Base-by-base conservation (phyloP, 2,113 vertebrate species). In the Paramisgurnus dabryanus region DNA sequence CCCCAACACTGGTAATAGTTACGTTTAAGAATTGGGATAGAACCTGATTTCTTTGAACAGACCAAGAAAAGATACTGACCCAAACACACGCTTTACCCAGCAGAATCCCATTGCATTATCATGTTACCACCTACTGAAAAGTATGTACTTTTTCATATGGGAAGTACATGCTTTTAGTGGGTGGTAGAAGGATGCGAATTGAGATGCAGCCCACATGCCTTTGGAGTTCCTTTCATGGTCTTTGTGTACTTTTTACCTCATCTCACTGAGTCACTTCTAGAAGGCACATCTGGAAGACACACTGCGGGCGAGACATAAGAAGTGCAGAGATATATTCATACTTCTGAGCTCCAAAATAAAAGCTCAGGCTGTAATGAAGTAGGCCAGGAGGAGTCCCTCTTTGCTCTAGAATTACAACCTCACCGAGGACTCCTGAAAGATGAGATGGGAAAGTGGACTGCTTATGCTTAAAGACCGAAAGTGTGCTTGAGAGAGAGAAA, bases 381-480 rank as follows among this genome's bases (percentile, higher is more conserved):
- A 73, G 80, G 77, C 76, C 70, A 78, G 73, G 57, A 78, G 73
- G 57, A 69, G 64, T 70, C 60, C 72, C 61, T 74, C 67, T 77
- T 66, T 74, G 81, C 82, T 85, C 49, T 55, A 79, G 75, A 81
- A 87, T 90, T 91, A 88, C 73, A 67, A 50, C 86, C 85, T 87
- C 83, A 84, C 83, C 79, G 87, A 90, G 88, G 87, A 64, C 86
- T 83, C 87, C 90, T 90, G 90, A 82, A 90, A 89, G 86, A 89
- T 89, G 87, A 88, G 87, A 92, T 77, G 86, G 88, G 85, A 82
- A 65, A 75, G 83, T 84, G 88, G 89, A 87, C 85, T 89, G 66
- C 76, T 83, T 85, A 82, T 89, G 81, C 86, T 86, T 88, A 88
- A 86, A 86, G 81, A 80, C 67, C 69, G 57, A 75, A 73, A 53